These are phyloP conservation scores for Eptatretus atami DNA, from an alignment of 2,797 vertebrate species.

Conservation along the genomic window DNA sequence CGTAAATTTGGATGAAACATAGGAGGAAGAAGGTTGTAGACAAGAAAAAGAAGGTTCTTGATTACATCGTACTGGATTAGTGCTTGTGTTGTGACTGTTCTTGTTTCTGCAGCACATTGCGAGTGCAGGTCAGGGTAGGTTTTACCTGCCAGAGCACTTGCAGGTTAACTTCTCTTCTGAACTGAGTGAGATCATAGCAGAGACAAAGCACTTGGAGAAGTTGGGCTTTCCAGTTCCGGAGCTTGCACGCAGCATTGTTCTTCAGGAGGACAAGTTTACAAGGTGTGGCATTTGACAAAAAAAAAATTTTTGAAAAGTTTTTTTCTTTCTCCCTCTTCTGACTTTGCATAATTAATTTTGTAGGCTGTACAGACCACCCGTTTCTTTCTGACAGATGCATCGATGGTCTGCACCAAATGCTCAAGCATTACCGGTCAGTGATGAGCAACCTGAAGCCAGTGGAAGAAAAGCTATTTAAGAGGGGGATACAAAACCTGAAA, in stretches of 20 bases:
- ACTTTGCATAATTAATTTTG: too few species aligned
- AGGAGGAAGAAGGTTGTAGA: too few species aligned
- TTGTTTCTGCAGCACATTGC: too few species aligned
- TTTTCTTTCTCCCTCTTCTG: too few species aligned
- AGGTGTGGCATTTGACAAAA: conserved; percentile 14
- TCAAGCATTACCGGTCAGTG: conserved; percentile 10
- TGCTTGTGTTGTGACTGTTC: too few species aligned
- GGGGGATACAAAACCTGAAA: conserved; percentile 22
- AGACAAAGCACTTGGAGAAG: conserved; percentile 32
- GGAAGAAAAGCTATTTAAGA: conserved; percentile 23
- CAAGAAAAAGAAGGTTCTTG: too few species aligned
- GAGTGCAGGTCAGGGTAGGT: background rate
- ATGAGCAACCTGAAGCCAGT: conserved; percentile 25
- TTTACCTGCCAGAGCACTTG: conserved; percentile 12
- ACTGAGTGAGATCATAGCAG: conserved; percentile 34
- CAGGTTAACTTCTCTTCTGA: conserved; percentile 34
- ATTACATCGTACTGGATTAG: too few species aligned
- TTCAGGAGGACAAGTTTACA: conserved; percentile 34
- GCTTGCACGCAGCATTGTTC: conserved; percentile 23
- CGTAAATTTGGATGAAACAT: too few species aligned
- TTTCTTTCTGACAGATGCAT: too few species aligned
- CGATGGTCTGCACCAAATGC: too few species aligned
- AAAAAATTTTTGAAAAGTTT: too few species aligned
- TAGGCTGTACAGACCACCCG: too few species aligned
- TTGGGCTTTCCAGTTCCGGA: conserved; percentile 31